phyloP scores from a whole-genome alignment of 1,140 invertebrate species.

The Drosophila obscura region DNA sequence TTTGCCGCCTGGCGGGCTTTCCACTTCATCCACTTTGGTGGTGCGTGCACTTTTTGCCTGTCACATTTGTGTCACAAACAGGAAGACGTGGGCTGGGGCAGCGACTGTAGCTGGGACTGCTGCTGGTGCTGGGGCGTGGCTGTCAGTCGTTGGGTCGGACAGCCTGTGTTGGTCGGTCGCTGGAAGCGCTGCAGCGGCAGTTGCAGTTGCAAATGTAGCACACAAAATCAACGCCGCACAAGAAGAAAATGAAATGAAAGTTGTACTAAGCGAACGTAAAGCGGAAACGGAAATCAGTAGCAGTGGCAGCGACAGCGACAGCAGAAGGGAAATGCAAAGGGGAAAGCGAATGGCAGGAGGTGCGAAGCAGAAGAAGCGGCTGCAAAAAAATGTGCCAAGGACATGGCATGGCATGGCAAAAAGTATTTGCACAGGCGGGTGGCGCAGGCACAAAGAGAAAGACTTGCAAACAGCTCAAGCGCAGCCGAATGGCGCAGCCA shows the following conservation, averaged over 20 bases:
- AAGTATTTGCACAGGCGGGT: slow-evolving; percentile 64
- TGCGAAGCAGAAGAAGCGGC: not conserved
- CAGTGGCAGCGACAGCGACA: slow-evolving; percentile 40
- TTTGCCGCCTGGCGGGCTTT: slow-evolving; percentile 53
- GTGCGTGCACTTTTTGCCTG: slow-evolving; percentile 79
- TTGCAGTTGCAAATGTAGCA: slow-evolving; percentile 62
- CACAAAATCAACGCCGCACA: slow-evolving; percentile 75
- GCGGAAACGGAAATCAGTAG: slow-evolving; percentile 82
- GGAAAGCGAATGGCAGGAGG: too few species aligned
- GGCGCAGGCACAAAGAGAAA: slow-evolving; percentile 50
- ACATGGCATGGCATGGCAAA: slow-evolving; percentile 58
- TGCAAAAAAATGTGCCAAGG: slow-evolving; percentile 79
- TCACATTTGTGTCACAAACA: slow-evolving; percentile 83
- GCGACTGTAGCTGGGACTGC: not conserved
- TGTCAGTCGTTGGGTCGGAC: slow-evolving; percentile 43
- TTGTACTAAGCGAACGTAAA: slow-evolving; percentile 79
- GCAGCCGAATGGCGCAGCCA: slow-evolving; percentile 58
- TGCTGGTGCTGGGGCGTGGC: slow-evolving; percentile 18
- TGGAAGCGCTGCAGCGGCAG: slow-evolving; percentile 6
- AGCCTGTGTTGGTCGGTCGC: slow-evolving; percentile 6
- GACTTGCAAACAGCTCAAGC: slow-evolving; percentile 60
- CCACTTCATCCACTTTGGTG: slow-evolving; percentile 78
- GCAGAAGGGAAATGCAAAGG: slow-evolving; percentile 8
- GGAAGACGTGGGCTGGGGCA: slow-evolving; percentile 56
- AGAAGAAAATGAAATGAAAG: slow-evolving; percentile 81